phyloP scores from a whole-genome alignment of 2,113 vertebrate species.

The Hoplias malabaricus region DNA sequence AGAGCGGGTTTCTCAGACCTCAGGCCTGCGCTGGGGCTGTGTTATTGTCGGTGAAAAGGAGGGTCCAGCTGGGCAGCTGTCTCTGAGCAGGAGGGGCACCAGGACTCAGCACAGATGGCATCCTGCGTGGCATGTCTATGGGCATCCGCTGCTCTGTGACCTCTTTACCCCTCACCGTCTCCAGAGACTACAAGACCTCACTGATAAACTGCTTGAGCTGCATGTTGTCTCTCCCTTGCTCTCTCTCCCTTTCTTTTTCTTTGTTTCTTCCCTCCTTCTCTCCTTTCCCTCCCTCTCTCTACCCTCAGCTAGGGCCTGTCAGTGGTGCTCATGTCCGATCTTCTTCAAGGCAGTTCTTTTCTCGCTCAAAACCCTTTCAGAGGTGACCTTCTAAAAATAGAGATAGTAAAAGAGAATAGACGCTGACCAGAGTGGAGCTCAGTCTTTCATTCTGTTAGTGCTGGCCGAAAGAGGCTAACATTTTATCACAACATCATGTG shows the following conservation, averaged over 20 bases:
- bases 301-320: not conserved
- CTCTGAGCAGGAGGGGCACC: not conserved
- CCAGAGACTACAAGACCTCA: conserved; percentile 8
- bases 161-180: conserved; percentile 13
- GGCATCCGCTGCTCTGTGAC: conserved; percentile 29
- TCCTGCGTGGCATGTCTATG: conserved; percentile 27
- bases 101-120: conserved; percentile 42
- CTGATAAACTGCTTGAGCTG: not conserved
- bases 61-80: conserved; percentile 30
- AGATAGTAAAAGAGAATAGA: not conserved
- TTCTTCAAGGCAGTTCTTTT: not conserved
- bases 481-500: not conserved
- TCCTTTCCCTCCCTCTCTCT: not conserved
- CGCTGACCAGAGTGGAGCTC: not conserved
- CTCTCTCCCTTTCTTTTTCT: not conserved
- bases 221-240: not conserved
- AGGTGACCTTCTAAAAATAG: not conserved
- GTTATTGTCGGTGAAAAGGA: not conserved
- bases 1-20: not conserved
- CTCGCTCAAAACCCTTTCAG: not conserved
- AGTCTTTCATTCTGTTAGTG: not conserved
- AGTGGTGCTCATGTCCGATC: conserved; percentile 12
- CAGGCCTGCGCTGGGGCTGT: not conserved
- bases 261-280: not conserved
- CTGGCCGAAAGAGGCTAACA: too few species aligned